Evolutionary conservation across 2,888 invertebrate genomes (phyloP).

Genomic region (Epinotia brunnichana): DNA sequence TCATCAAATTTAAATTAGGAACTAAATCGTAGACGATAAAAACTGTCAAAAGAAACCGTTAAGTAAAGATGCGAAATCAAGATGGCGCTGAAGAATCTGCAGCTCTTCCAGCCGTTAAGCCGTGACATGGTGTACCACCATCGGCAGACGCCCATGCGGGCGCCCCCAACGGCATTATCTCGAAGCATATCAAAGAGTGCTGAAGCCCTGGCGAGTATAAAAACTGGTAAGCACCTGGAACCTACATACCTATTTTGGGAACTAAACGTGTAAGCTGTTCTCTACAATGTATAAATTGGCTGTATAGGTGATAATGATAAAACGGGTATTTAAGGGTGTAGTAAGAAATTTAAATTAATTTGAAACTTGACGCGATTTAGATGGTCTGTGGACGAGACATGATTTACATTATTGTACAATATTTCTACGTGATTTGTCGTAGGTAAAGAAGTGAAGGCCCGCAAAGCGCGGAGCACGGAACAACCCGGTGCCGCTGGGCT

Average conservation of each 20-base stretch:
- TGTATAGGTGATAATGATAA: too few species aligned
- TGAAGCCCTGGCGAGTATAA: conserved; percentile 69
- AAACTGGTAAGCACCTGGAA: conserved; percentile 60
- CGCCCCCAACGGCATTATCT: conserved; percentile 69
- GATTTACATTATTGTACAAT: too few species aligned
- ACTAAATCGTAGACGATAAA: background rate
- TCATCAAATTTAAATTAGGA: conserved; percentile 4
- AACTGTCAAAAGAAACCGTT: conserved; percentile 1
- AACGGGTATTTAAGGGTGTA: too few species aligned
- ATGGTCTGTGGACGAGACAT: too few species aligned
- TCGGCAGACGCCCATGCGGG: conserved; percentile 72
- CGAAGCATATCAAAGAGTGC: conserved; percentile 75
- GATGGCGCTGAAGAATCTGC: conserved; percentile 77
- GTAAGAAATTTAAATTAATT: too few species aligned
- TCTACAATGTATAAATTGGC: too few species aligned
- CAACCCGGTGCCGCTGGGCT: conserved; percentile 62
- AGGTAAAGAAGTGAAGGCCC: conserved; percentile 69
- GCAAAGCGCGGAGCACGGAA: conserved; percentile 75
- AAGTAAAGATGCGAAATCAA: conserved; percentile 52
- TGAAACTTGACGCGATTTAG: too few species aligned
- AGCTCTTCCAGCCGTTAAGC: conserved; percentile 68
- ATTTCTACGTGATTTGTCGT: background rate
- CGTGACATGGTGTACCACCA: conserved; percentile 71
- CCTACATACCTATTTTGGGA: background rate
- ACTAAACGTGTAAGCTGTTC: background rate